Percentiles rank a stretch among this genome's conserved stretches.
Evolutionary conservation across 2,113 vertebrate genomes (phyloP).

Genomic region (Murina feae): DNA sequence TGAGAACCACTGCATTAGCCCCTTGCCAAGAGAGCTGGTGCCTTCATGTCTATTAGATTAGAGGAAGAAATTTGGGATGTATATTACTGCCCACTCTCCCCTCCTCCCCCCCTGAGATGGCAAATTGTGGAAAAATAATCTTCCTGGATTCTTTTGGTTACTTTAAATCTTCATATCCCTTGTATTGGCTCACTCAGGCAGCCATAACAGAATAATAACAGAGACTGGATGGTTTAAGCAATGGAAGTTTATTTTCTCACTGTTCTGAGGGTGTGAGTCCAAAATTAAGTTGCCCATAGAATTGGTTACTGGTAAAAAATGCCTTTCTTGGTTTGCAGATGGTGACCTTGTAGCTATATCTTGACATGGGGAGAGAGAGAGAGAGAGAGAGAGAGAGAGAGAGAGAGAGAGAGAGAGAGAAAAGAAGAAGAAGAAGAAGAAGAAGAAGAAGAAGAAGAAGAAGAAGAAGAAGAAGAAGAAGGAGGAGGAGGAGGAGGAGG

Average conservation of each 20-base stretch:
- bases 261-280: background rate
- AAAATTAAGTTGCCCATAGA: background rate
- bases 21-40: background rate
- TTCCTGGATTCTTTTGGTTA: background rate
- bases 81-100: too few species aligned
- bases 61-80: background rate
- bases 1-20: too few species aligned
- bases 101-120: too few species aligned
- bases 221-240: background rate
- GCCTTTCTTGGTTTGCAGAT: background rate
- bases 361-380: background rate
- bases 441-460: too few species aligned
- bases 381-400: background rate
- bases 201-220: background rate
- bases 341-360: background rate
- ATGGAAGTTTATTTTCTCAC: background rate
- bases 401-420: background rate
- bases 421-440: too few species aligned
- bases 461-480: too few species aligned
- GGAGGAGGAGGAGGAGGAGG: too few species aligned
- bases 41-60: background rate
- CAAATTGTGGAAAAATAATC: accelerated
- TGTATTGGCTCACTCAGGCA: background rate
- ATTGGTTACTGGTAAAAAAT: background rate
- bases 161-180: background rate